Percentiles rank a stretch among this genome's conserved stretches.
phyloP scores from a whole-genome alignment of 2,797 vertebrate genomes.

The Setipinna tenuifilis region DNA sequence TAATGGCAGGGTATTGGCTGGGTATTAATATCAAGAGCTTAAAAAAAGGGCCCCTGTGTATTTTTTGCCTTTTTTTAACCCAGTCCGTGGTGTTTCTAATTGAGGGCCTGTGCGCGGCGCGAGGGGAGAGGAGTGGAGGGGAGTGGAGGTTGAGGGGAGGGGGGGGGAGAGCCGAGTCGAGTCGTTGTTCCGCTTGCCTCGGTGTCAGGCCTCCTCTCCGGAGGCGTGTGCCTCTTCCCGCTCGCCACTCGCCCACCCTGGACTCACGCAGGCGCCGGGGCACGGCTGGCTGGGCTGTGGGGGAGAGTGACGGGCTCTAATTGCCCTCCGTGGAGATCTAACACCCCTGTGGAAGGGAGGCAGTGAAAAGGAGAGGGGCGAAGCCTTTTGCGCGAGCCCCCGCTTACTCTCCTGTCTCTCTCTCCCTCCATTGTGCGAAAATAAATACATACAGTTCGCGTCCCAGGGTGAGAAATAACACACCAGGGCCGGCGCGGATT shows the following conservation, averaged over 20 bases:
- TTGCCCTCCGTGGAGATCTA: slow-evolving; percentile 61
- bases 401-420: slow-evolving; percentile 33
- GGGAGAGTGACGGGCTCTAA: slow-evolving; percentile 56
- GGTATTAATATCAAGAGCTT: background rate
- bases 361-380: slow-evolving; percentile 47
- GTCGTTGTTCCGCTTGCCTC: background rate
- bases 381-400: slow-evolving; percentile 47
- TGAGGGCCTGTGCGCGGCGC: background rate
- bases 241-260: background rate
- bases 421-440: slow-evolving; percentile 64
- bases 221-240: background rate
- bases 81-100: slow-evolving; percentile 31
- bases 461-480: slow-evolving; percentile 69
- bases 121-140: no score
- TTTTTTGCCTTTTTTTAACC: slow-evolving; percentile 13
- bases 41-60: background rate
- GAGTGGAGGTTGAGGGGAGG: no score
- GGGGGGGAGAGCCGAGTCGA: background rate
- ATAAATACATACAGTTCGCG: slow-evolving; percentile 63
- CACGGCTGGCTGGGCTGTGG: slow-evolving; percentile 34
- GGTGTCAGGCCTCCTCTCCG: background rate
- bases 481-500: slow-evolving; percentile 54
- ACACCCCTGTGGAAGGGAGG: slow-evolving; percentile 55
- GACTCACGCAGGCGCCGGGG: slow-evolving; percentile 40
- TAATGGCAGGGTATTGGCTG: background rate